A percentile compares a stretch with the other conserved stretches of the same genome.
Conservation (phyloP, 1,140 invertebrate species). For the Apocrypta bakeri region DNA sequence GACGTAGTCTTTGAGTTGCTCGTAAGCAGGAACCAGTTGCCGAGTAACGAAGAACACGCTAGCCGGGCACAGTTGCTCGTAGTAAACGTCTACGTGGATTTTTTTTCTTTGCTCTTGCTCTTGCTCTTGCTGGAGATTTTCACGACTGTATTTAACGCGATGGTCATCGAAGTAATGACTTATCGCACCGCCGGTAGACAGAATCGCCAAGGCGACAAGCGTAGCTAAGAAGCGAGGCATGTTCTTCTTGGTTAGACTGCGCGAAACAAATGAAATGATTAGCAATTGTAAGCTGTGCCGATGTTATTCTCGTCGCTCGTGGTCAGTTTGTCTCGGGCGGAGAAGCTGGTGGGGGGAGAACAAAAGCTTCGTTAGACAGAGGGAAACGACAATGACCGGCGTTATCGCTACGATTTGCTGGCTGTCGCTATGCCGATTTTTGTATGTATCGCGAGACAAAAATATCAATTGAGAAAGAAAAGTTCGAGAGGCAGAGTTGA, state of each 20-base stretch:
- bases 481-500: no score
- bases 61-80: conserved; percentile 87
- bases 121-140: no score
- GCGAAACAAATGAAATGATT: background rate
- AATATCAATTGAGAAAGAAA: no score
- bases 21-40: conserved; percentile 68
- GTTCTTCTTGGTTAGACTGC: background rate
- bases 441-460: no score
- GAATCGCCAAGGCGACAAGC: background rate
- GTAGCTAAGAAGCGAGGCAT: background rate
- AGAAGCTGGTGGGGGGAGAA: background rate
- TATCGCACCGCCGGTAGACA: background rate
- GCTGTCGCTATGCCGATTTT: no score
- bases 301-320: background rate
- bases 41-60: conserved; percentile 80
- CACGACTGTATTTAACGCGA: background rate
- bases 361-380: background rate
- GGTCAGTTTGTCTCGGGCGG: background rate
- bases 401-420: no score
- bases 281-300: background rate
- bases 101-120: background rate
- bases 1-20: conserved; percentile 57
- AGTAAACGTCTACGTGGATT: conserved; percentile 77
- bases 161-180: background rate
- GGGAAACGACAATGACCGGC: background rate